These are phyloP conservation scores for Dendroctonus valens DNA, from an alignment of 1,140 invertebrate genomes.

Conservation along the genomic window DNA sequence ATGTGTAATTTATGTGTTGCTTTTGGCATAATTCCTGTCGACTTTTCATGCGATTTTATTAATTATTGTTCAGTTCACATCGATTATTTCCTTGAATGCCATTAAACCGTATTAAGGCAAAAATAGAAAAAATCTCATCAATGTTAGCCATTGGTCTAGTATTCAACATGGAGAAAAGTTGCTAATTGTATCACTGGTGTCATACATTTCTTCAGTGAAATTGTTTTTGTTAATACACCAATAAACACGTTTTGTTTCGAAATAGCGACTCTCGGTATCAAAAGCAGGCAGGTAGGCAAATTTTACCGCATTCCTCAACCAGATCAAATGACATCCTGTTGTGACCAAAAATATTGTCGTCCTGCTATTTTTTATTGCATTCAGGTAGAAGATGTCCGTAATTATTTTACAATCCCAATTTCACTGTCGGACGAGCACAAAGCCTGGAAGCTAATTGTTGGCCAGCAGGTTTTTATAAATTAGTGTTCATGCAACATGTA, in stretches of 20 bases:
- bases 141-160: no score
- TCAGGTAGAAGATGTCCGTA: conserved; percentile 27
- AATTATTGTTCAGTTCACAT: neutral
- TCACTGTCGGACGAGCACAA: conserved; percentile 7
- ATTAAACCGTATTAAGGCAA: no score
- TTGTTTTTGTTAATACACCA: no score
- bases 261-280: conserved; percentile 6
- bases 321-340: conserved; percentile 31
- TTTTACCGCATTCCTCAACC: conserved; percentile 24
- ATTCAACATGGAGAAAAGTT: no score
- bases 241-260: neutral
- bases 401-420: conserved; percentile 30
- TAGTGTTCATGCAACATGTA: neutral
- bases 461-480: conserved; percentile 11
- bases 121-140: no score
- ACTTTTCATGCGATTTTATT: conserved; percentile 6
- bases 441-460: conserved; percentile 18
- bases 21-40: conserved; percentile 10
- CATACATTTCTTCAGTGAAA: no score
- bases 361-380: conserved; percentile 24
- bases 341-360: conserved; percentile 17
- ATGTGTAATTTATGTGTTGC: conserved; percentile 15
- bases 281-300: conserved; percentile 23
- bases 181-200: no score
- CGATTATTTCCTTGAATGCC: no score